phyloP scores from a whole-genome alignment of 92 coral and sea anemone genomes.

The Zoanthus solanderi region DNA sequence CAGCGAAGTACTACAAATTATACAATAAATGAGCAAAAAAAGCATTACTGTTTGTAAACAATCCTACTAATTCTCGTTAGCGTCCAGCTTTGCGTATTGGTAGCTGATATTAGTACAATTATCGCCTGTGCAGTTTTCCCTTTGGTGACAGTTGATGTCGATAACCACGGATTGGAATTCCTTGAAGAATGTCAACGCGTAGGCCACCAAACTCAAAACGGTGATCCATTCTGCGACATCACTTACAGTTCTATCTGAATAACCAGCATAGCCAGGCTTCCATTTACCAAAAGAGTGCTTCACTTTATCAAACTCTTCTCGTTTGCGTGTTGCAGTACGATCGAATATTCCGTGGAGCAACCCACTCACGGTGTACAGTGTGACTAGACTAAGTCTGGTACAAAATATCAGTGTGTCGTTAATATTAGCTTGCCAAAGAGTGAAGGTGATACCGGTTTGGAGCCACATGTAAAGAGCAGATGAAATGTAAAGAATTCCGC shows the following conservation, averaged over 20 bases:
- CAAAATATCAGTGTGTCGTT: background rate
- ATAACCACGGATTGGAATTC: slow-evolving; percentile 4
- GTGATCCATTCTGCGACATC: slow-evolving; percentile 23
- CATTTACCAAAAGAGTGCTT: slow-evolving; percentile 12
- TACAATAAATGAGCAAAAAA: too few relatives aligned
- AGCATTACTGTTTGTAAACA: too few relatives aligned
- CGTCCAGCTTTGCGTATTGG: background rate
- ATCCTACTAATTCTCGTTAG: background rate
- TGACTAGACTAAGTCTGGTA: background rate
- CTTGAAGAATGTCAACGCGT: slow-evolving; percentile 1
- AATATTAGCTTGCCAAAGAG: background rate
- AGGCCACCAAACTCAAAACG: slow-evolving; percentile 10
- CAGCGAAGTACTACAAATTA: too few relatives aligned
- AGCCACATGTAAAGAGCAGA: slow-evolving; percentile 2
- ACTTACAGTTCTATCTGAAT: background rate
- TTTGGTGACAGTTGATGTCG: background rate
- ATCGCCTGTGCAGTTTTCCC: background rate
- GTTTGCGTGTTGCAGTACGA: background rate
- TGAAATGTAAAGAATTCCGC: background rate
- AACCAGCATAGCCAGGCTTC: background rate
- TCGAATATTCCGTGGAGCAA: slow-evolving; percentile 3
- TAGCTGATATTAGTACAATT: background rate
- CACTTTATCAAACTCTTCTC: slow-evolving; percentile 5
- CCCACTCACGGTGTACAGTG: background rate
- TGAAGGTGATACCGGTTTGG: slow-evolving; percentile 12